Base-by-base conservation (phyloP, 2,113 vertebrate species). In the Conger conger region DNA sequence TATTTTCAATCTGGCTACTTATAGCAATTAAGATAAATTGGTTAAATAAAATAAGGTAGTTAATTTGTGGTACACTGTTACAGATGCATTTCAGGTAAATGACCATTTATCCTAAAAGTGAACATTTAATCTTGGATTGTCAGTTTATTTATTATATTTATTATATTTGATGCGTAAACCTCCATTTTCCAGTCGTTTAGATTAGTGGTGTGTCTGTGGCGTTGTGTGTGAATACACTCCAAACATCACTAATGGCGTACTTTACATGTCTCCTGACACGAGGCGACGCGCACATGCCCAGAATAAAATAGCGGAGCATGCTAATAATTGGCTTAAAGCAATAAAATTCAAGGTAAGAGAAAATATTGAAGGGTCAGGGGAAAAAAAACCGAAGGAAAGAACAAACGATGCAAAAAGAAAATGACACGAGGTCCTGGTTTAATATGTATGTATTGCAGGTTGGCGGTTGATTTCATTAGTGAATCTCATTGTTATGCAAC, bases 401-500 rank as follows among this genome's bases (percentile, higher is more conserved):
- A 97, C 95, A 97, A 97, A 97, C 86, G 96, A 97, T 96, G 96
- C 96, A 96, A 96, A 97, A 97, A 97, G 96, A 94, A 97, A 96
- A 96, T 97, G 97, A 97, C 97, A 97, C 95, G 94, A 96, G 96
- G 96, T 96, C 96, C 95, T 96, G 94, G 95, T 97, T 98, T 98
- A 97, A 97, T 98, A 97, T 97, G 97, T 97, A 97, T 97, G 97
- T 97, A 97, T 97, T 97, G 96, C 95, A 98, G 96, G 97, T 97
- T 99, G 97, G 98, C 98, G 96, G 97, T 96, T 98, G 98, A 97
- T 99, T 99, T 99, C 97, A 99, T 99, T 99, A 99, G 97, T 95
- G 95, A 94, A 95, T 96, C 98, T 99, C 97, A 99, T 99, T 99
- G 97, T 98, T 99, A 99, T 99, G 97, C 98, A 98, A 96, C 96